These are phyloP conservation scores for Trichoplusia ni DNA, from an alignment of 1,140 invertebrate genomes.

Conservation along the genomic window DNA sequence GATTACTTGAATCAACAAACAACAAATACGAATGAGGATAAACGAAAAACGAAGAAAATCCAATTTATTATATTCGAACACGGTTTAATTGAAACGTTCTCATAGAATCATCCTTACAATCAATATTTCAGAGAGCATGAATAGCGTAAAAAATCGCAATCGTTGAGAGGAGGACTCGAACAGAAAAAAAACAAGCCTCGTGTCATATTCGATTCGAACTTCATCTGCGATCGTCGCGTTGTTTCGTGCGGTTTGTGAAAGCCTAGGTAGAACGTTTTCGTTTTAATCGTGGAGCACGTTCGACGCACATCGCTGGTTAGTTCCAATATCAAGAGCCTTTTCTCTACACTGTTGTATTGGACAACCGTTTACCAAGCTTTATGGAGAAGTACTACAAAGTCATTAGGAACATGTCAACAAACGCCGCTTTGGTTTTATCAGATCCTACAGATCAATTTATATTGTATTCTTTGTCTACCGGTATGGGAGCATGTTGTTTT, in stretches of 20 bases:
- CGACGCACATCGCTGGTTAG: neutral
- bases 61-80: too few species aligned
- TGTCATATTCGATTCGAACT: constrained; percentile 6
- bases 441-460: too few species aligned
- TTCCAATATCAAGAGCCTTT: neutral
- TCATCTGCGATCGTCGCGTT: neutral
- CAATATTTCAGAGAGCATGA: neutral
- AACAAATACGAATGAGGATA: too few species aligned
- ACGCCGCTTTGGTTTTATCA: too few species aligned
- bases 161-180: neutral
- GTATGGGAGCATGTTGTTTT: too few species aligned
- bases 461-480: too few species aligned
- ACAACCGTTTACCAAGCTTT: neutral
- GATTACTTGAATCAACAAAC: too few species aligned
- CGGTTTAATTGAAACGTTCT: too few species aligned
- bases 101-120: too few species aligned
- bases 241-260: neutral
- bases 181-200: neutral
- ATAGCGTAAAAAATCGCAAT: too few species aligned
- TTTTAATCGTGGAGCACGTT: constrained; percentile 13
- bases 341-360: neutral
- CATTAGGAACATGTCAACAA: too few species aligned
- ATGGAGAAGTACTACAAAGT: neutral
- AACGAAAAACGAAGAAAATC: too few species aligned
- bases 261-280: neutral